Evolutionary conservation across 2,888 invertebrate genomes (phyloP).

Genomic region (Phalera bucephala): DNA sequence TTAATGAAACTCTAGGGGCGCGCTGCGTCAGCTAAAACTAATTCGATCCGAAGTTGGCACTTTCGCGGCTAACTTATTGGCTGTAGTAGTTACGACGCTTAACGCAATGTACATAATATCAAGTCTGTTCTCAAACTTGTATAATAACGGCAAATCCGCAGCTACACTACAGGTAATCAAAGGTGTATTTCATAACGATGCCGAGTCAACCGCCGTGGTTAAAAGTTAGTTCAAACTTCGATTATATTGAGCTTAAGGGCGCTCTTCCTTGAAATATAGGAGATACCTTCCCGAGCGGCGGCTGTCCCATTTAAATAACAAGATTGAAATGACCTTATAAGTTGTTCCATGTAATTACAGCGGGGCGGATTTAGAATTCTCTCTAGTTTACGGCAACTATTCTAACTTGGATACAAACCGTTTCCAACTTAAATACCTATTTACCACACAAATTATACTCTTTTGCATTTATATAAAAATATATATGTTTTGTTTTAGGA

Average conservation of each 20-base stretch:
- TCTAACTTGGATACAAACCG: background rate
- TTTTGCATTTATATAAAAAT: too few relatives aligned
- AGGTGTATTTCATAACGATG: conserved; percentile 44
- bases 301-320: conserved; percentile 45
- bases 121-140: conserved; percentile 33
- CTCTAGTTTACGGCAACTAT: background rate
- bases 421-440: too few relatives aligned
- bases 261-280: conserved; percentile 72
- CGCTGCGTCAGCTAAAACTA: conserved; percentile 65
- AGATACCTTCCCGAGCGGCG: conserved; percentile 36
- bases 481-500: too few relatives aligned
- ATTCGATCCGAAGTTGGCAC: conserved; percentile 70
- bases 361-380: conserved; percentile 20
- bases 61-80: conserved; percentile 62
- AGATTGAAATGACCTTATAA: conserved; percentile 41
- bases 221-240: conserved; percentile 63
- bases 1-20: conserved; percentile 65
- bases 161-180: conserved; percentile 15
- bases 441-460: background rate
- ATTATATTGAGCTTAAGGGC: conserved; percentile 54
- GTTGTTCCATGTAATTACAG: conserved; percentile 28
- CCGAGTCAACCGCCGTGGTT: conserved; percentile 51
- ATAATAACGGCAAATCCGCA: conserved; percentile 40
- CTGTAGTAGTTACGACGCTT: conserved; percentile 62
- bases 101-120: conserved; percentile 64